These are phyloP conservation scores for Tiliacea aurago DNA, from an alignment of 2,888 invertebrate genomes.

Conservation along the genomic window DNA sequence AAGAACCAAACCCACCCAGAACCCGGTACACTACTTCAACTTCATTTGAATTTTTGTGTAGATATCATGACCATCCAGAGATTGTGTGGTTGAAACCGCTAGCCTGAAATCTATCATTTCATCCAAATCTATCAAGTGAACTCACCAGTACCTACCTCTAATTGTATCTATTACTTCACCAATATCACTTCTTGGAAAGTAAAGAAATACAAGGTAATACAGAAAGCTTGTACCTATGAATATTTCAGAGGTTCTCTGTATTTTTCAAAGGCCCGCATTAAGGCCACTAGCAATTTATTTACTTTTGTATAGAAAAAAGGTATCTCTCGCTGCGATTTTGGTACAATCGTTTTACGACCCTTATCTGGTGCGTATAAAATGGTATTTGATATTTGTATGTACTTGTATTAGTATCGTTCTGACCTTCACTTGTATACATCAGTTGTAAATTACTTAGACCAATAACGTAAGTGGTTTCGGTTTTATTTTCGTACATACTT, in stretches of 20 bases:
- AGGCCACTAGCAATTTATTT: conserved; percentile 68
- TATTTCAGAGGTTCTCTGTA: conserved; percentile 66
- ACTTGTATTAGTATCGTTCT: conserved; percentile 25
- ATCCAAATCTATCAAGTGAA: background rate
- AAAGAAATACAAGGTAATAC: conserved; percentile 61
- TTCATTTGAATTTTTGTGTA: background rate
- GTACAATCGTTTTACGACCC: conserved; percentile 57
- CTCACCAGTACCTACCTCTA: conserved; percentile 15
- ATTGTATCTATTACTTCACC: conserved; percentile 47
- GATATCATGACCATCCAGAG: too few relatives aligned
- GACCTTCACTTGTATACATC: conserved; percentile 14
- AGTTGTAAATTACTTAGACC: conserved; percentile 31
- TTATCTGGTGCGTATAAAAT: conserved; percentile 48
- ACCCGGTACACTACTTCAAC: background rate
- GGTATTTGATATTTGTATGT: conserved; percentile 51
- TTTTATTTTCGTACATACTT: background rate
- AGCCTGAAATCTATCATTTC: too few relatives aligned
- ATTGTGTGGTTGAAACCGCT: too few relatives aligned
- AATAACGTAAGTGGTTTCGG: conserved; percentile 32
- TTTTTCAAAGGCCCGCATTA: conserved; percentile 66
- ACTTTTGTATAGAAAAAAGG: conserved; percentile 58
- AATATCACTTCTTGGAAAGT: conserved; percentile 42
- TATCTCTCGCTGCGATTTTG: conserved; percentile 45
- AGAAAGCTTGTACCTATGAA: conserved; percentile 66
- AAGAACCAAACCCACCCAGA: background rate